Base-by-base conservation (phyloP, 2,888 invertebrate genomes). In the Phrixothrix hirtus region DNA sequence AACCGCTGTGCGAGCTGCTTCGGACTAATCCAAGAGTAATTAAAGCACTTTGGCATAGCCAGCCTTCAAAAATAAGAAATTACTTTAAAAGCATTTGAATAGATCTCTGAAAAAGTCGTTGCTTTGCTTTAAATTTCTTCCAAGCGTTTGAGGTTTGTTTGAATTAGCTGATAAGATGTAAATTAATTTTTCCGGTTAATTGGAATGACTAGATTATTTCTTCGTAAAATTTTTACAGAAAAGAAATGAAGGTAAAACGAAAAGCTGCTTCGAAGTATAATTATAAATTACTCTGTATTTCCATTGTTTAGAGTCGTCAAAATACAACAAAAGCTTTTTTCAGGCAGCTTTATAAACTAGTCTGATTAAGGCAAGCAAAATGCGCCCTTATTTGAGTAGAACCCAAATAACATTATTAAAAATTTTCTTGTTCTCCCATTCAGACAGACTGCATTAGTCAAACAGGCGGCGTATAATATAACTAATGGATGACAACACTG, bases 401-500 rank as follows among this genome's bases (percentile, higher is more conserved):
- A 60, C 64, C 62, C 63, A 70, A 72, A 71, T 64, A 70, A 68
- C 69, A 66, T 72, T 72, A 73, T 71, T 70, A 64, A 69, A 66
- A 70, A 70, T 68, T 61, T 69, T 66, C 67, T 69, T 72, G 70
- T 72, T 72, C 67, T 70, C 59, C 63, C 64, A 64, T 71, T 71
- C 68, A 69, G 58, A 55, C 61, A 56, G 70, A 69, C 68, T 70
- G 72, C 72, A 72, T 73, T 73, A 70, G 68, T 70, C 67, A 64
- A 73, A 73, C 73, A 69, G 69, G 69, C 66, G 60, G 64, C 61
- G 70, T 68, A 73, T 74, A 73, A 73, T 74, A 73, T 73, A 74
- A 73, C 74, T 74, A 74, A 74, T 74, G 74, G 74, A 74, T 72
- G 73, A 72, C 74, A 73, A 72, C 72, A 64, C 70, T 74, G 73